Evolutionary conservation across 2,797 vertebrate species (phyloP).

Genomic region (Tenualosa thibaudeaui): DNA sequence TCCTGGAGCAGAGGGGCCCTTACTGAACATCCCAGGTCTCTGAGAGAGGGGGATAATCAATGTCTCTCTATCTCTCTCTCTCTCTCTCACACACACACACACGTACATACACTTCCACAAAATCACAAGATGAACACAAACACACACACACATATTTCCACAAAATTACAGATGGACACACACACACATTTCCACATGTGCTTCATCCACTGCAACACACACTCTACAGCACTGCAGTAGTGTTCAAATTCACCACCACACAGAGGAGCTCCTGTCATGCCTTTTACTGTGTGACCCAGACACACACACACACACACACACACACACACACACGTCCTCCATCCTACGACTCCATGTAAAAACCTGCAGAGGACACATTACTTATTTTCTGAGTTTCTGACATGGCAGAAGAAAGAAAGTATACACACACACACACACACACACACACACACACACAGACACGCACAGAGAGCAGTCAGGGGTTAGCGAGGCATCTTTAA

Average conservation of each 20-base stretch:
- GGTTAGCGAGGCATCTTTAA: slow-evolving; percentile 53
- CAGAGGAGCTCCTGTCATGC: background rate
- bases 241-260: background rate
- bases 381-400: slow-evolving; percentile 24
- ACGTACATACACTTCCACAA: background rate
- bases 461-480: background rate
- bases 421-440: slow-evolving; percentile 51
- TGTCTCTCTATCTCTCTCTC: no score
- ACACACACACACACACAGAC: slow-evolving; percentile 34
- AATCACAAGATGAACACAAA: background rate
- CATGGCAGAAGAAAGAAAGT: slow-evolving; percentile 51
- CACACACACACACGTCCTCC: slow-evolving; percentile 3
- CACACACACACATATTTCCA: background rate
- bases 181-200: background rate
- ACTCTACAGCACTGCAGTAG: no score
- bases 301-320: slow-evolving; percentile 13
- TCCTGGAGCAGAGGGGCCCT: slow-evolving; percentile 55
- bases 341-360: background rate
- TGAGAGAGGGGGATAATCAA: no score
- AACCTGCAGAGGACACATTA: background rate
- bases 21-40: slow-evolving; percentile 15
- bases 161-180: background rate
- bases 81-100: background rate
- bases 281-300: background rate
- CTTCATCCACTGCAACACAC: background rate